phyloP scores from a whole-genome alignment of 92 coral and sea anemone genomes.

The Porites cylindrica region DNA sequence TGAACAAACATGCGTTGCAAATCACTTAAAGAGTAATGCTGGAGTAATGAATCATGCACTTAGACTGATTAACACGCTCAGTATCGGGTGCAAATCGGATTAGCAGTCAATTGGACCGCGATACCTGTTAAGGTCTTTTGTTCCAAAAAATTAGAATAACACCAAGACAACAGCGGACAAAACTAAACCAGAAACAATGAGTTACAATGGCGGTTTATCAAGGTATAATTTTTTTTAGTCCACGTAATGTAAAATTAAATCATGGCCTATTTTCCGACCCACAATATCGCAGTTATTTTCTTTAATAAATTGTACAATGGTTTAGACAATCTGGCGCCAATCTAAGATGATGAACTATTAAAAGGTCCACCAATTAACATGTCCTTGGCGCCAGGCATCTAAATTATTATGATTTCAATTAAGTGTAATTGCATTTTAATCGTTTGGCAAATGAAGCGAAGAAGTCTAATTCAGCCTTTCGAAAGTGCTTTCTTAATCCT shows the following conservation, averaged over 20 bases:
- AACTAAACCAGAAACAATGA: too few species aligned
- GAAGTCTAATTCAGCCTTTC: too few species aligned
- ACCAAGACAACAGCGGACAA: too few species aligned
- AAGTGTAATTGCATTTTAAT: background rate
- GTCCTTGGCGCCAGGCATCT: conserved; percentile 22
- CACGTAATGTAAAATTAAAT: background rate
- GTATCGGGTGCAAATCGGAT: too few species aligned
- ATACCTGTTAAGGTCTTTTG: too few species aligned
- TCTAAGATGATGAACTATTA: background rate
- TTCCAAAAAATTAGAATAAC: too few species aligned
- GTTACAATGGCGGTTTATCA: background rate
- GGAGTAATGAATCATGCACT: too few species aligned
- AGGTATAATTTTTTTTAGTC: background rate
- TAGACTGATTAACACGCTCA: too few species aligned
- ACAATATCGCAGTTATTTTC: background rate
- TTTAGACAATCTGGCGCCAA: conserved; percentile 21
- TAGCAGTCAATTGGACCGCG: too few species aligned
- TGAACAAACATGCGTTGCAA: too few species aligned
- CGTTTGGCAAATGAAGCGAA: background rate
- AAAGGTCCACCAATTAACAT: background rate
- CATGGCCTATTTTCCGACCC: background rate
- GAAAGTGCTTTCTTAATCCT: too few species aligned
- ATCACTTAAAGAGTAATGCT: too few species aligned
- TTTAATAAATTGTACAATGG: background rate
- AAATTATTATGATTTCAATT: background rate